Evolutionary conservation across 1,140 invertebrate species (phyloP).

Genomic region (Drosophila lacertosa): DNA sequence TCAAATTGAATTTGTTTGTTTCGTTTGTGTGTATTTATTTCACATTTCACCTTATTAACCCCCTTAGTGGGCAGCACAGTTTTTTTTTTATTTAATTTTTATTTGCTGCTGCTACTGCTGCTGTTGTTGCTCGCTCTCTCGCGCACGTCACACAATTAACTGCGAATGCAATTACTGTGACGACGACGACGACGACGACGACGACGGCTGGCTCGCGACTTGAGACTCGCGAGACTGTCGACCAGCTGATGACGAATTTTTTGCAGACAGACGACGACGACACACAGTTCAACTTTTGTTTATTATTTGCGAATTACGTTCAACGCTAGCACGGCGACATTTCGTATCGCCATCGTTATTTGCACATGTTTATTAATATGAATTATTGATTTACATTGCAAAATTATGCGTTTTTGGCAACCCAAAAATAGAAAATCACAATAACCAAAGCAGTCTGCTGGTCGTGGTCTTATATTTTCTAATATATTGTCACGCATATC

Average conservation of each 20-base stretch:
- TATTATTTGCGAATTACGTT: slow-evolving; percentile 14
- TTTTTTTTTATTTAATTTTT: slow-evolving; percentile 20
- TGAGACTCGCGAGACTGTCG: slow-evolving; percentile 24
- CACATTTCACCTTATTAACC: slow-evolving; percentile 66
- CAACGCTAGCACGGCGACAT: slow-evolving; percentile 9
- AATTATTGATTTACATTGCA: slow-evolving; percentile 26
- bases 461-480: slow-evolving; percentile 29
- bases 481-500: slow-evolving; percentile 18
- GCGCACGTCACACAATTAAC: slow-evolving; percentile 45
- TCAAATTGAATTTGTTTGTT: slow-evolving; percentile 41
- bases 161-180: slow-evolving; percentile 46
- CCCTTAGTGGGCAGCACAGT: slow-evolving; percentile 30
- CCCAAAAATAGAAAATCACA: slow-evolving; percentile 28
- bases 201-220: too few relatives aligned
- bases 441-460: slow-evolving; percentile 31
- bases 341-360: slow-evolving; percentile 19
- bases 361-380: slow-evolving; percentile 16
- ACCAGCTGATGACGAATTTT: slow-evolving; percentile 80
- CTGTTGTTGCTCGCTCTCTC: slow-evolving; percentile 18
- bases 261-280: slow-evolving; percentile 40
- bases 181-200: too few relatives aligned
- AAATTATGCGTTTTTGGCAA: slow-evolving; percentile 9
- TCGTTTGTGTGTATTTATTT: slow-evolving; percentile 29
- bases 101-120: slow-evolving; percentile 12
- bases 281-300: slow-evolving; percentile 39